Evolutionary conservation across 2,888 invertebrate species (phyloP), one percentile per base, ranked within the genome.

Genomic region (Orthosia cruda): DNA sequence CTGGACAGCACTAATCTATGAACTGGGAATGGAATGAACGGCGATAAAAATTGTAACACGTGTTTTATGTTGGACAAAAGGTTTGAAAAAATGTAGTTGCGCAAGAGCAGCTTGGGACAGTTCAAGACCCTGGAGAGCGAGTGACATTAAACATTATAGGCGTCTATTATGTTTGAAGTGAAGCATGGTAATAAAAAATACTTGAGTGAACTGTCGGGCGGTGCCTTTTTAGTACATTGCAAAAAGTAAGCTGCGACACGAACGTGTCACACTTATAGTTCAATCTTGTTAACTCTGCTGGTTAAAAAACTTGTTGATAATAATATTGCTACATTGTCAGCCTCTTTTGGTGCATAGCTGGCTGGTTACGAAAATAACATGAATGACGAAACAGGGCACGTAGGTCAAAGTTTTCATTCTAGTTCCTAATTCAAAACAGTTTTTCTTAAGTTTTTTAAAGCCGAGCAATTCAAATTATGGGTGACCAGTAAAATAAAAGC

Each of bases 31-130:
- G 70, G 73, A 81, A 77, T 78, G 76, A 69, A 63, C 55, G 77
- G 23, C 72, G 62, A 80, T 87, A 86, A 85, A 86, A 87, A 85
- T 77, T 78, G 71, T 78, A 78, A 75, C 88, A 87, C 72, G 75
- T 87, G 79, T 77, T 81, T 79, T 67, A 71, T 67, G 70, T 69
- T 58, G 20, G 66, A 86, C 76, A 87, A 83, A 79, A 82, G 83
- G 64, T 75, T 85, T 85, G 32, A 49, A 74, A 75, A 75, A 79
- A 82, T 80, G 74, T 68, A 59, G 80, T 80, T 80, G 76, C 59
- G 78, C 61, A 83, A 77, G 68, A 58, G 64, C 45, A 58, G 50
- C 47, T 58, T 16, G 57, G 71, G 68, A 58, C 54, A 65, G 84
- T 78, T 57, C 40, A 70, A 84, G 55, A 65, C 47, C 54, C 52